phyloP scores from a whole-genome alignment of 2,888 invertebrate species.

The Mechanitis mazaeus region DNA sequence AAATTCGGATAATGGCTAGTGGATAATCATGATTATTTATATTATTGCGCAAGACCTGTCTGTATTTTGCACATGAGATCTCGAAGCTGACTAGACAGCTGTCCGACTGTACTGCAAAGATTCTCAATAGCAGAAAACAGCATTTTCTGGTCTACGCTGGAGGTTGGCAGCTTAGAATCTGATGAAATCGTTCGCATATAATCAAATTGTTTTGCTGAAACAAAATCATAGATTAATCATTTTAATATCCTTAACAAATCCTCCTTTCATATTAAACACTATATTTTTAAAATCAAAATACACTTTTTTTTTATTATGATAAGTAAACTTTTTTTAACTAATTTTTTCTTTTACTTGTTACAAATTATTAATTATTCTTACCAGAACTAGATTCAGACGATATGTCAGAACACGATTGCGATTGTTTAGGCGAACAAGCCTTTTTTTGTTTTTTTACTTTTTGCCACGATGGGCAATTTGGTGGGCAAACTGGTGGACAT shows the following conservation, averaged over 20 bases:
- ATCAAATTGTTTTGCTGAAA: conserved; percentile 22
- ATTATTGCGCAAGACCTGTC: conserved; percentile 10
- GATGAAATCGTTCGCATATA: conserved; percentile 24
- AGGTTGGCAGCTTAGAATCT: conserved; percentile 25
- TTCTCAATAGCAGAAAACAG: conserved; percentile 35
- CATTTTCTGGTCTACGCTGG: conserved; percentile 22
- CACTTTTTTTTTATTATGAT: too few species aligned
- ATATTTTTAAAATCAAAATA: too few species aligned
- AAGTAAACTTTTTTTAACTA: too few species aligned
- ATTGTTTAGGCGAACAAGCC: conserved; percentile 26
- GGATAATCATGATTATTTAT: conserved; percentile 10
- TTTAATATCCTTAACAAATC: neutral
- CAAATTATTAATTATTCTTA: conserved; percentile 2
- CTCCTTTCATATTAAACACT: too few species aligned
- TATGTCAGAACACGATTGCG: conserved; percentile 27
- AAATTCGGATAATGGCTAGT: neutral
- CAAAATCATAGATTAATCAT: neutral
- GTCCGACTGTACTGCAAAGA: conserved; percentile 41
- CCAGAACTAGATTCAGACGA: conserved; percentile 18
- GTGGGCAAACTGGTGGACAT: conserved; percentile 14
- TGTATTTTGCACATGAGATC: conserved; percentile 37
- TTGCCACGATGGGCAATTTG: conserved; percentile 18
- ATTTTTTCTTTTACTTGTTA: neutral
- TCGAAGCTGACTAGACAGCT: conserved; percentile 39
- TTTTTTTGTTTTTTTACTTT: conserved; percentile 11